Evolutionary conservation across 2,888 invertebrate species (phyloP).

Genomic region (Luperina nickerlii): DNA sequence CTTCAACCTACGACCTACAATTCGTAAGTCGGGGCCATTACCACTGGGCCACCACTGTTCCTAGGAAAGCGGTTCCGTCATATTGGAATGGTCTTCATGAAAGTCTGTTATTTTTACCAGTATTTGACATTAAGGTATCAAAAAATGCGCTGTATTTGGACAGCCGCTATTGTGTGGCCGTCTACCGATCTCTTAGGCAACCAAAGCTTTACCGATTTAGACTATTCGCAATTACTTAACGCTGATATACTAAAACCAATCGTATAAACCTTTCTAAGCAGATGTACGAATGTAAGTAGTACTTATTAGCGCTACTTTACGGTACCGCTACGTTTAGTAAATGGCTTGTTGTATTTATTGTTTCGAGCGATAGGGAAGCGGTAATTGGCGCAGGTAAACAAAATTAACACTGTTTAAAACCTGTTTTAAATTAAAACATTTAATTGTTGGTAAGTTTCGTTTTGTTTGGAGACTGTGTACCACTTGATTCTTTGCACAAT

Average conservation of each 20-base stretch:
- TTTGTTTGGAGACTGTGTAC: conserved; percentile 40
- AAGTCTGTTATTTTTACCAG: neutral
- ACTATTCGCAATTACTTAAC: conserved; percentile 4
- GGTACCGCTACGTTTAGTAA: conserved; percentile 38
- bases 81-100: neutral
- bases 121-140: neutral
- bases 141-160: neutral
- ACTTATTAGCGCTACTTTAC: conserved; percentile 51
- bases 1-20: too few relatives aligned
- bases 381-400: conserved; percentile 68
- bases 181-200: neutral
- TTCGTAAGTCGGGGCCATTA: too few relatives aligned
- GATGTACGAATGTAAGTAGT: conserved; percentile 40
- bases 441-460: conserved; percentile 43
- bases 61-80: neutral
- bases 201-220: neutral
- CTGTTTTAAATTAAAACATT: conserved; percentile 68
- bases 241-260: conserved; percentile 18
- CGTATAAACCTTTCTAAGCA: conserved; percentile 31
- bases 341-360: conserved; percentile 62
- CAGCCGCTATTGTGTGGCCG: neutral
- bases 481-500: conserved; percentile 17
- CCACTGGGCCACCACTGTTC: too few relatives aligned
- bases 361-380: conserved; percentile 63
- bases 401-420: conserved; percentile 72